phyloP scores from a whole-genome alignment of 2,113 vertebrate genomes.

The Morone saxatilis region DNA sequence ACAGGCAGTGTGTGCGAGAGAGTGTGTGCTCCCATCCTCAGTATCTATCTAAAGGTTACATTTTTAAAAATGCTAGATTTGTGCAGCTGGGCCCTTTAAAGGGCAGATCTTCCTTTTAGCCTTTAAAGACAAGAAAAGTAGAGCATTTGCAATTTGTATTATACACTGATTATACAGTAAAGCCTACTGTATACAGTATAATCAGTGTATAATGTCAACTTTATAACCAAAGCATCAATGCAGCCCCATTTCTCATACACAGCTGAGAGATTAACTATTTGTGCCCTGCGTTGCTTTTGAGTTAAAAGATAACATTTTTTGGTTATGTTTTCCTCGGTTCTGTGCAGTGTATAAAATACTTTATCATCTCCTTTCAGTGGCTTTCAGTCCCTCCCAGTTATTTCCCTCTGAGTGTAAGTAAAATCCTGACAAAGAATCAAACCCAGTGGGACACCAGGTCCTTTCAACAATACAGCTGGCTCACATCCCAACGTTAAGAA shows the following conservation, averaged over 20 bases:
- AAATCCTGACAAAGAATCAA: conserved; percentile 56
- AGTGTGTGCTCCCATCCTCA: neutral
- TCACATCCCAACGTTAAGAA: conserved; percentile 31
- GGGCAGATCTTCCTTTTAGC: conserved; percentile 8
- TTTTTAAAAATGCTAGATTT: conserved; percentile 1
- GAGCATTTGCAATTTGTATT: neutral
- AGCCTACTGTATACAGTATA: neutral
- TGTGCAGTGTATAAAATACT: neutral
- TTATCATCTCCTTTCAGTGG: conserved; percentile 52
- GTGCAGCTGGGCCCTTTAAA: conserved; percentile 25
- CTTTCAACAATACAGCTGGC: conserved; percentile 60
- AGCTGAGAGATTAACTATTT: neutral
- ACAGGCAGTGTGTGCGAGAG: neutral
- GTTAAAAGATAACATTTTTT: conserved; percentile 18
- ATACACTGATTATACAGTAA: neutral
- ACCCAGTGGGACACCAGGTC: conserved; percentile 54
- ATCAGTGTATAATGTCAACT: neutral
- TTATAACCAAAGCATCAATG: neutral
- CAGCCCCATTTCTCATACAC: neutral
- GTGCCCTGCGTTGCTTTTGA: conserved; percentile 11
- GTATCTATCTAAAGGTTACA: neutral
- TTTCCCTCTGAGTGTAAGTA: conserved; percentile 49
- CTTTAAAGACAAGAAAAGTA: neutral
- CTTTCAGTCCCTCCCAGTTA: conserved; percentile 25
- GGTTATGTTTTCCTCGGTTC: conserved; percentile 45